Conservation (phyloP, 1,140 invertebrate genomes). For the Pygmarrhopalites habei region DNA sequence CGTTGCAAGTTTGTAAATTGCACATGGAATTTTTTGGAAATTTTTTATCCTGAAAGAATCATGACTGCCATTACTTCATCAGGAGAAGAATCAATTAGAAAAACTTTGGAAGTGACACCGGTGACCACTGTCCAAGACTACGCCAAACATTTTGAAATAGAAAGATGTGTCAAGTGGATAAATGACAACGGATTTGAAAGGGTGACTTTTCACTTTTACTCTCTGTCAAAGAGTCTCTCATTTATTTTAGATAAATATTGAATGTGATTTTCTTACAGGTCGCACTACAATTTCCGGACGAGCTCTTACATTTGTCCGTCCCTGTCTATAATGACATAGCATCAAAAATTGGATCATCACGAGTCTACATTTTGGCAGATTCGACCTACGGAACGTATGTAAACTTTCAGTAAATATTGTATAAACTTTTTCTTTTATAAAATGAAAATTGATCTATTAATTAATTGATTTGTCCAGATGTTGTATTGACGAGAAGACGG, state of each 20-base stretch:
- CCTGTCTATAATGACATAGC: constrained; percentile 59
- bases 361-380: constrained; percentile 81
- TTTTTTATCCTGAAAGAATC: not conserved
- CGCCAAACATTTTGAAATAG: constrained; percentile 46
- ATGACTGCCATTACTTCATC: constrained; percentile 5
- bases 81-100: constrained; percentile 9
- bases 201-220: constrained; percentile 47
- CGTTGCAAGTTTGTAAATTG: too few relatives aligned
- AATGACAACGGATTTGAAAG: constrained; percentile 54
- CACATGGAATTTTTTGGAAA: too few relatives aligned
- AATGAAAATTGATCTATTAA: not conserved
- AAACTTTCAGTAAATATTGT: not conserved
- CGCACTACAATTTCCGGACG: constrained; percentile 85
- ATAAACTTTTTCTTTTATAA: not conserved
- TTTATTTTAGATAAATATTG: not conserved
- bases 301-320: constrained; percentile 62
- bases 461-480: constrained; percentile 54
- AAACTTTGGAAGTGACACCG: not conserved
- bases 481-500: constrained; percentile 86
- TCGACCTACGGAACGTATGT: constrained; percentile 80
- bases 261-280: constrained; percentile 55
- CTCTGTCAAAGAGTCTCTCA: not conserved
- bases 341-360: constrained; percentile 46
- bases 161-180: constrained; percentile 60
- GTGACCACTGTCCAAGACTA: not conserved